Evolutionary conservation across 2,797 vertebrate genomes (phyloP).

Genomic region (Artibeus jamaicensis): DNA sequence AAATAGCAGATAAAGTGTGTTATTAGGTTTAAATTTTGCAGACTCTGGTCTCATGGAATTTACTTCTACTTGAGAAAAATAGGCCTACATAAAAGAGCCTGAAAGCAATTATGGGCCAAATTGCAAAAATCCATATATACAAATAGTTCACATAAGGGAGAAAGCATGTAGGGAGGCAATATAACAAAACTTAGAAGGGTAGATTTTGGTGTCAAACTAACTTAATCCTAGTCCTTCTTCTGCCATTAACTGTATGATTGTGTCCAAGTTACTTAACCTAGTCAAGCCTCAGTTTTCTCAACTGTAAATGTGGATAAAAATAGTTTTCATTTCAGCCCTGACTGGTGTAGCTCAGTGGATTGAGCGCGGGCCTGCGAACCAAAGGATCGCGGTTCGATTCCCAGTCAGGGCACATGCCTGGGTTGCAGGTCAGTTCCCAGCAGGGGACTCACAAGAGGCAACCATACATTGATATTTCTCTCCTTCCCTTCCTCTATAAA

Average conservation of each 20-base stretch:
- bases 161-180: not conserved
- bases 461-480: too few species aligned
- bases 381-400: too few species aligned
- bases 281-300: slow-evolving; percentile 14
- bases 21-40: not conserved
- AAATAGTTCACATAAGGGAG: not conserved
- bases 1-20: slow-evolving; percentile 41
- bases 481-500: too few species aligned
- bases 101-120: not conserved
- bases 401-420: too few species aligned
- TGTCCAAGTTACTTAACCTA: not conserved
- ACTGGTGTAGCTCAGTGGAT: too few species aligned
- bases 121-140: not conserved
- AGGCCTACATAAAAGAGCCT: not conserved
- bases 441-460: too few species aligned
- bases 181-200: slow-evolving; percentile 5
- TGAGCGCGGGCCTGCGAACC: too few species aligned
- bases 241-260: not conserved
- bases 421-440: too few species aligned
- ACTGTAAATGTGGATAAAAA: slow-evolving; percentile 31
- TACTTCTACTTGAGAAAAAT: slow-evolving; percentile 43
- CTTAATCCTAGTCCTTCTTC: slow-evolving; percentile 11
- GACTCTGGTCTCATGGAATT: not conserved
- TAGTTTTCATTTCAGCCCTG: slow-evolving; percentile 37
- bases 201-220: slow-evolving; percentile 6